These are phyloP conservation scores for Laspeyria flexula DNA, from an alignment of 2,888 invertebrate genomes.

Conservation along the genomic window DNA sequence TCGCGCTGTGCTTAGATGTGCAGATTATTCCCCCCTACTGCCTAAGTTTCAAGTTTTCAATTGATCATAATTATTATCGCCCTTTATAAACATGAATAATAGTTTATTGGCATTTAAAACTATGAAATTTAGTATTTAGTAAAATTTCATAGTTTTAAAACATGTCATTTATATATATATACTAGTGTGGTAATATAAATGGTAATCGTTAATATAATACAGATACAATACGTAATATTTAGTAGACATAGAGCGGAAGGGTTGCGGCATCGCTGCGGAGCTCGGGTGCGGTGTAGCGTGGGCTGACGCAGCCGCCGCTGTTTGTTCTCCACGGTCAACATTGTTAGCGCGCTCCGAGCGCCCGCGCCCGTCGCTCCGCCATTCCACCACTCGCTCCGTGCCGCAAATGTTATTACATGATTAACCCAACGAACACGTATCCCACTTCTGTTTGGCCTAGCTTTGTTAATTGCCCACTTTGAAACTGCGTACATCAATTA, in stretches of 20 bases:
- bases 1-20: not conserved
- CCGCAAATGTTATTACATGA: conserved; percentile 80
- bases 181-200: no score
- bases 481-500: conserved; percentile 60
- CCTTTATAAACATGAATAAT: no score
- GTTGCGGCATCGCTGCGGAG: conserved; percentile 57
- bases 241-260: conserved; percentile 39
- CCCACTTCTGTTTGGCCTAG: conserved; percentile 65
- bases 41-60: no score
- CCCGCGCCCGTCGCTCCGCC: conserved; percentile 26
- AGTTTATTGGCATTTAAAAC: no score
- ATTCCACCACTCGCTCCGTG: conserved; percentile 14
- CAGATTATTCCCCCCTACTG: not conserved
- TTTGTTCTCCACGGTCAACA: conserved; percentile 81
- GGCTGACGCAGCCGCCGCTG: conserved; percentile 77
- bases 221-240: conserved; percentile 7
- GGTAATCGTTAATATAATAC: not conserved
- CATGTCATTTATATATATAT: no score
- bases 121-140: no score
- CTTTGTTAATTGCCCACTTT: conserved; percentile 73
- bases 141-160: no score
- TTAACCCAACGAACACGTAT: conserved; percentile 74
- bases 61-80: no score
- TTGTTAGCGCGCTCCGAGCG: conserved; percentile 74
- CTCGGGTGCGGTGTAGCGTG: conserved; percentile 63